phyloP scores from a whole-genome alignment of 2,888 invertebrate genomes.

The Melinaea menophilus region DNA sequence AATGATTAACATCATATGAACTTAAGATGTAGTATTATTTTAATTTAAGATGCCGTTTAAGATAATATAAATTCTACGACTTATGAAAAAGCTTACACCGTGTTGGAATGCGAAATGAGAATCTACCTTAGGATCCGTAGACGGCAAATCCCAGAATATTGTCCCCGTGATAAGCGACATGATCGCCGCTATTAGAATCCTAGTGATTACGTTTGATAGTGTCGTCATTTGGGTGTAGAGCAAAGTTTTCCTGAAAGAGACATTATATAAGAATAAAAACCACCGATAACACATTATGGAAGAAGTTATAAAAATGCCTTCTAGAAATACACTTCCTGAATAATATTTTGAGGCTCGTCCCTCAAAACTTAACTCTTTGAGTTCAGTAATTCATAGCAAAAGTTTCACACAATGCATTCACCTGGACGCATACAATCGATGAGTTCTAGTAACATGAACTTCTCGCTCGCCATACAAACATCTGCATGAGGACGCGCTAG shows the following conservation, averaged over 20 bases:
- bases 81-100: not conserved
- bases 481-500: not conserved
- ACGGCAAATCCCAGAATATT: constrained; percentile 92
- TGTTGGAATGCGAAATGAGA: not conserved
- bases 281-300: no score
- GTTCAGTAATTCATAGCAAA: no score
- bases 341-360: no score
- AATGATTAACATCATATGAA: not conserved
- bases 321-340: no score
- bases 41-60: not conserved
- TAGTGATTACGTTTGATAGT: constrained; percentile 86
- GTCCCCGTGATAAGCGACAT: constrained; percentile 91
- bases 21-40: not conserved
- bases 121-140: constrained; percentile 81
- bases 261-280: not conserved
- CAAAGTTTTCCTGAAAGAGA: constrained; percentile 75
- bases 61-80: no score
- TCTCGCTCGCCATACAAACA: not conserved
- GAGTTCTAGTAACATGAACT: no score
- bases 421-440: no score
- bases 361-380: no score
- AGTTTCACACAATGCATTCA: no score
- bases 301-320: no score
- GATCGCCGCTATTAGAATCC: constrained; percentile 87
- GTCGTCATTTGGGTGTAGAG: constrained; percentile 93